phyloP scores from a whole-genome alignment of 2,888 invertebrate species.

The Rhamnusium bicolor region DNA sequence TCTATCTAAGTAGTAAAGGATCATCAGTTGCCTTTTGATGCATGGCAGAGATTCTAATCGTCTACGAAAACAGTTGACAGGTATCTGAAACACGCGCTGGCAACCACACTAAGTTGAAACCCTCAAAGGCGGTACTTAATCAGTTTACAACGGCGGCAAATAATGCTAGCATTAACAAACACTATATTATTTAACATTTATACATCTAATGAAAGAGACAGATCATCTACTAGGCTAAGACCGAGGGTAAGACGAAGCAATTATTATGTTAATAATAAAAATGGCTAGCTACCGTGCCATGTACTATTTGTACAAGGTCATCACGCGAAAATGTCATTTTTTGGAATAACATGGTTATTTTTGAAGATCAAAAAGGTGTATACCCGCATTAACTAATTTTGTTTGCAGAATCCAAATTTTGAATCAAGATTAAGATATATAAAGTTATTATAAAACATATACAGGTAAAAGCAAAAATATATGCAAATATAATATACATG shows the following conservation, averaged over 20 bases:
- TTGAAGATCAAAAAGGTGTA: too few species aligned
- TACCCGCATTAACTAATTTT: too few species aligned
- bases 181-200: background rate
- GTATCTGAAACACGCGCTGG: slow-evolving; percentile 28
- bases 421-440: too few species aligned
- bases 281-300: too few species aligned
- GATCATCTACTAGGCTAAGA: background rate
- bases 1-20: slow-evolving; percentile 2
- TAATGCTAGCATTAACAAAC: background rate
- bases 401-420: too few species aligned
- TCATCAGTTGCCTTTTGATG: background rate
- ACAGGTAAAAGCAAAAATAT: too few species aligned
- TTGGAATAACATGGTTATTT: too few species aligned
- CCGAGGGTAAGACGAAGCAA: background rate
- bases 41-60: slow-evolving; percentile 25
- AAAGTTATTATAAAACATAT: too few species aligned
- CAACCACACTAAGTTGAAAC: slow-evolving; percentile 13
- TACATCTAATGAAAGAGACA: background rate
- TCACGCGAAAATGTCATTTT: too few species aligned
- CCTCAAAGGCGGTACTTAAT: slow-evolving; percentile 8
- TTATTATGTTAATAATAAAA: background rate
- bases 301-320: too few species aligned
- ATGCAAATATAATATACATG: too few species aligned
- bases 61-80: slow-evolving; percentile 20
- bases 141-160: slow-evolving; percentile 1